These are phyloP conservation scores for Drosophila bifasciata DNA, from an alignment of 1,140 invertebrate genomes.

Conservation along the genomic window DNA sequence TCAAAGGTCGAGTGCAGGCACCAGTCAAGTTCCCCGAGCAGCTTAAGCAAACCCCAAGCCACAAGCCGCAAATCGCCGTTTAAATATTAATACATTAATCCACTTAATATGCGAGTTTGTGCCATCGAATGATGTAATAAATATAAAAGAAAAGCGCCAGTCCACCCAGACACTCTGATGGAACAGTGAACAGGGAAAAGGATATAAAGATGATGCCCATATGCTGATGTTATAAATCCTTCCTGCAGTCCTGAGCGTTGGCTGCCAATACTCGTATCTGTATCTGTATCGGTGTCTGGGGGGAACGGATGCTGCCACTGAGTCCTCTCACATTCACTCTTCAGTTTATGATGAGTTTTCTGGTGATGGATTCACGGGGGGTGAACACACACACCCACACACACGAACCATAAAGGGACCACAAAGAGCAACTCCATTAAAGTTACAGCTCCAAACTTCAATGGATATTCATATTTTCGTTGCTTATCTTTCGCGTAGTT, in stretches of 20 bases:
- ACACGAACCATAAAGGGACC: constrained; percentile 39
- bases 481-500: constrained; percentile 3
- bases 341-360: constrained; percentile 46
- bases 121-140: constrained; percentile 76
- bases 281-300: constrained; percentile 1
- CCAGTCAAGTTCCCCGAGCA: constrained; percentile 22
- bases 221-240: constrained; percentile 55
- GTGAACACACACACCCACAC: not conserved
- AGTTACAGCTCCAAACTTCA: constrained; percentile 31
- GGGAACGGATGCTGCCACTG: not conserved
- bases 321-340: constrained; percentile 18
- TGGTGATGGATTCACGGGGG: constrained; percentile 27
- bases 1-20: constrained; percentile 31
- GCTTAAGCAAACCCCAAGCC: not conserved
- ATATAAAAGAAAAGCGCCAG: constrained; percentile 64
- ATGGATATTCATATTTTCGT: constrained; percentile 25
- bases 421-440: constrained; percentile 44
- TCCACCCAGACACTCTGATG: constrained; percentile 18
- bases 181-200: not conserved
- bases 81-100: constrained; percentile 83
- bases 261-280: constrained; percentile 16
- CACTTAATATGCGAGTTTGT: constrained; percentile 81
- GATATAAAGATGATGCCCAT: constrained; percentile 47
- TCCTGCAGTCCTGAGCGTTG: constrained; percentile 21
- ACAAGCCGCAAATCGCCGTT: constrained; percentile 74